Base-by-base conservation (phyloP, 2,113 vertebrate species). In the Misgurnus mizolepis region DNA sequence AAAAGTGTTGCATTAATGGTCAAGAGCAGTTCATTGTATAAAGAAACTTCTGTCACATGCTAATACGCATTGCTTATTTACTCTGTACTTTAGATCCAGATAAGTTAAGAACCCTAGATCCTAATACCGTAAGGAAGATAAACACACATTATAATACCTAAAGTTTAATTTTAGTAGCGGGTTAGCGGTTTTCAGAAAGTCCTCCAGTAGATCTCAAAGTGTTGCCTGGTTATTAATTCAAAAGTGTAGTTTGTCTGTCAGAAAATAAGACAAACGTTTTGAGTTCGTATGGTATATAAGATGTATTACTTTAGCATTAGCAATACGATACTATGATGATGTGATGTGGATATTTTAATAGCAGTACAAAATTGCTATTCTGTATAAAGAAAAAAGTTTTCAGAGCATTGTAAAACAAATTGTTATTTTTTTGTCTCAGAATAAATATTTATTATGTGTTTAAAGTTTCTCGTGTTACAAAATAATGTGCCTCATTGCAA, bases 401-500 rank as follows among this genome's bases (percentile, higher is more conserved):
- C 83, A 87, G 83, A 86, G 76, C 78, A 85, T 68, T 92, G 87
- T 89, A 86, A 87, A 88, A 86, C 77, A 84, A 81, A 86, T 83
- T 78, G 65, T 89, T 89, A 87, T 88, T 91, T 90, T 90, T 90
- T 86, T 89, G 86, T 90, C 85, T 86, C 76, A 86, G 79, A 92
- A 91, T 91, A 93, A 93, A 93, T 87, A 91, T 91, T 88, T 90
- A 90, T 90, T 87, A 87, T 90, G 89, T 91, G 89, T 90, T 90
- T 89, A 75, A 91, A 88, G 79, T 86, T 70, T 27, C 78, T 56
- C 50, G 22, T 34, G 12, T 55, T 55, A 10, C 10, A 47, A 55
- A 55, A 55, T 55, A 1, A 49, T 49, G 0, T 11, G 11, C 47
- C 9, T 49, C 10, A 50, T 50, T 50, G 12, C 47, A 49, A 12